Evolutionary conservation across 2,797 vertebrate genomes (phyloP), one percentile per base, ranked within the genome.

Genomic region (Sternarchorhynchus goeldii): DNA sequence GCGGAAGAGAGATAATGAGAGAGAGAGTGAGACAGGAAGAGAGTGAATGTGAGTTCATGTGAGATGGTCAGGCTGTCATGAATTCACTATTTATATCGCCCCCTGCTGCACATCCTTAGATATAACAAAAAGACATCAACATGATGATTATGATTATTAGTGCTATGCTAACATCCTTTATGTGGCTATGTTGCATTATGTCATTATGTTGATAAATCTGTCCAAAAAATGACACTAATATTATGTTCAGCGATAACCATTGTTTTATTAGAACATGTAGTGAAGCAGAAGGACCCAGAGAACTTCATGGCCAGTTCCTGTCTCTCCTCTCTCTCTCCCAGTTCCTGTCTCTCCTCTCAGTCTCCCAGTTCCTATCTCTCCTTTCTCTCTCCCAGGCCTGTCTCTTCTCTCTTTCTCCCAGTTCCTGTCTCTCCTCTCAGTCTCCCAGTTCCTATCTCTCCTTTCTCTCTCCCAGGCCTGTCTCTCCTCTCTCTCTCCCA

Each of bases 71-170:
- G 34, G 56, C 36, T 63, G 56, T 39, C 14, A 12, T 63, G 59
- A 71, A 57, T 18, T 63, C 57, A 32, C 29, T 77, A 66, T 72
- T 75, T 67, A 32, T 55, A 77, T 73, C 56, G 75, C 83, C 81
- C 75, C 75, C 78, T 84, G 78, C 81, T 84, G 78, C 60, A 57
- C 50, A 50, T 56, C 16, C 31, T 16, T 58, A 73, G 36, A 16
- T 6, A 41, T 32, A 62, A 74, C 18, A 3, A 5, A 14, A 53
- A 57, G 6, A 18, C 14, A 59, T 59, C 6, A 2, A 16, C n/a
- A 31, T 68, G 21, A 8, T 25, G 25, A 36, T 36, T 5, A 21
- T 45, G 4, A 36, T 45, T 7, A 45, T 25, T 39, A 67, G n/a
- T 12, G 4, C 20, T 41, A 67, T 41, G n/a, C 6, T 45, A n/a